Evolutionary conservation across 2,888 invertebrate species (phyloP).

Genomic region (Nomada ferruginata): DNA sequence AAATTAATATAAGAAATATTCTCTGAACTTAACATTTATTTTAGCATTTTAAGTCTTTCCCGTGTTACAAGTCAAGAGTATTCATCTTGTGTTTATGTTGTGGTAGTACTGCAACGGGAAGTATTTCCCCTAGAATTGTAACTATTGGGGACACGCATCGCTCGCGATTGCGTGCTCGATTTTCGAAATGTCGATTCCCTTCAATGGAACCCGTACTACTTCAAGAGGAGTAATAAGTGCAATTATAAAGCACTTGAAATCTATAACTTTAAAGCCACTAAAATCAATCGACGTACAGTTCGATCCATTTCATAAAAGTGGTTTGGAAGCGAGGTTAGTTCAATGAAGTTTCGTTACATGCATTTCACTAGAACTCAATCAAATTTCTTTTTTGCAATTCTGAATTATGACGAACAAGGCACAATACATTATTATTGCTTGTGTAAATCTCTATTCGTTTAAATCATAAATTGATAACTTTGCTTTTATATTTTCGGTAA

Average conservation of each 20-base stretch:
- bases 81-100: constrained; percentile 25
- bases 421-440: neutral
- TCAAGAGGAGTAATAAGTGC: constrained; percentile 90
- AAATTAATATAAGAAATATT: neutral
- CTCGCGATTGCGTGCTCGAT: constrained; percentile 52
- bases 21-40: neutral
- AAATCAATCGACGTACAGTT: constrained; percentile 91
- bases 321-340: constrained; percentile 87
- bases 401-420: neutral
- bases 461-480: neutral
- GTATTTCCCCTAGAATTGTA: constrained; percentile 20
- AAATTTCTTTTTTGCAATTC: neutral
- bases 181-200: constrained; percentile 89
- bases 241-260: constrained; percentile 89
- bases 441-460: neutral
- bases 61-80: neutral
- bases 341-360: neutral
- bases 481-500: neutral
- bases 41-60: neutral
- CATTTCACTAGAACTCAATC: neutral
- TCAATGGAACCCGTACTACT: constrained; percentile 88
- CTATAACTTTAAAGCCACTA: constrained; percentile 91
- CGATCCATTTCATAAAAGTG: constrained; percentile 92
- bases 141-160: constrained; percentile 16
- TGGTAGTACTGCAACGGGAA: constrained; percentile 48